Conservation (phyloP, 1,140 invertebrate genomes). For the Pachyrhynchus sulphureomaculatus region DNA sequence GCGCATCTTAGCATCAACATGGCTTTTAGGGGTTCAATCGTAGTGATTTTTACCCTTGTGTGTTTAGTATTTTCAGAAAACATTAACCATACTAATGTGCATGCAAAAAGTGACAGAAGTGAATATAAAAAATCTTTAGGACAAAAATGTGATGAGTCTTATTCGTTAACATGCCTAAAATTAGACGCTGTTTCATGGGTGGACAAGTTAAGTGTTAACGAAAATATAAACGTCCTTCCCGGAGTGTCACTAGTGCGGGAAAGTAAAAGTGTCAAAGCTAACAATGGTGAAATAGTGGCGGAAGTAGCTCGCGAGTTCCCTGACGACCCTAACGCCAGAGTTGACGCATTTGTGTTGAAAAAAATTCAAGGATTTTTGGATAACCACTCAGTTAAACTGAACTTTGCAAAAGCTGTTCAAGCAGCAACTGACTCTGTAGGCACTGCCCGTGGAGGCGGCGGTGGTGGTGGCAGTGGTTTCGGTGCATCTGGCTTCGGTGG, state of each 20-base stretch:
- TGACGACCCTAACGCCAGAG: slow-evolving; percentile 69
- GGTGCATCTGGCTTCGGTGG: slow-evolving; percentile 51
- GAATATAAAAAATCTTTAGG: slow-evolving; percentile 48
- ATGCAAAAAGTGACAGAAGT: slow-evolving; percentile 35
- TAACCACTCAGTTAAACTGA: slow-evolving; percentile 71
- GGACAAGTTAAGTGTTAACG: slow-evolving; percentile 66
- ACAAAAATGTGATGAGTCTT: slow-evolving; percentile 68
- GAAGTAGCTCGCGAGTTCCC: slow-evolving; percentile 73
- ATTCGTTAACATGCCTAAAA: slow-evolving; percentile 75
- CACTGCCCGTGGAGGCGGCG: too few relatives aligned
- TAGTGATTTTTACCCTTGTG: slow-evolving; percentile 6
- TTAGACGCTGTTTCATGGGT: slow-evolving; percentile 75
- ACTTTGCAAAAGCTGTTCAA: slow-evolving; percentile 59
- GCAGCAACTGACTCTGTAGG: too few relatives aligned
- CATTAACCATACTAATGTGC: too few relatives aligned
- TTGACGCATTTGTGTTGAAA: slow-evolving; percentile 73
- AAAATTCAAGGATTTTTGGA: slow-evolving; percentile 71
- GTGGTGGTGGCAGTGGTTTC: slow-evolving; percentile 54
- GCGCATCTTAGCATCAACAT: slow-evolving; percentile 11
- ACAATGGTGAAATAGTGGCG: slow-evolving; percentile 66
- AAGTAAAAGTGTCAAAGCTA: slow-evolving; percentile 56
- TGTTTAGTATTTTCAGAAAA: slow-evolving; percentile 1
- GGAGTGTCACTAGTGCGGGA: slow-evolving; percentile 72
- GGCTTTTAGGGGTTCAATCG: neutral
- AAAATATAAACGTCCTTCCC: slow-evolving; percentile 65